Base-by-base conservation (phyloP, 2,888 invertebrate genomes). In the Bombylius major region DNA sequence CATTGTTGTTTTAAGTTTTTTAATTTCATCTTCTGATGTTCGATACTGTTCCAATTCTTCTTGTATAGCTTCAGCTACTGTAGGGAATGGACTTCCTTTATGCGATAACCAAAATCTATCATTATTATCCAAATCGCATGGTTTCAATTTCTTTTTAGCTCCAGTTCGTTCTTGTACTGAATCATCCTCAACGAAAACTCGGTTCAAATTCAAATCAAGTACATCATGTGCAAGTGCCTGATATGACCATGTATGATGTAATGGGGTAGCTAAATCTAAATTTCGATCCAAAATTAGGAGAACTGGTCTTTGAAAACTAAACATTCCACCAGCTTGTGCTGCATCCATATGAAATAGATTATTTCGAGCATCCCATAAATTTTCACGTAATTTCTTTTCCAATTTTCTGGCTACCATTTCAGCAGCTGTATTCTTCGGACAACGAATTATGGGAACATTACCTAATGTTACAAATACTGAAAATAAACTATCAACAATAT, bases 221-320 rank as follows among this genome's bases (percentile, higher is more conserved):
- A 98, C 89, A 78, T 99, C 99, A 73, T 99, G 98, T 33, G 93
- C 87, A 55, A 99, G 76, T 1, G 99, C 98, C 75, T 99, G 99
- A 73, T 99, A 99, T 0, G 98, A 99, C 99, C 99, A 99, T 0
- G 99, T 97, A 73, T 99, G 99, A 78, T 98, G 98, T 58, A 99
- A 76, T 33, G 96, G 96, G 47, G 98, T 99, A 3, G 97, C 96
- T 82, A 99, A 84, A 72, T 98, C 98, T 61, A 96, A 80, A 73
- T 92, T 95, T 58, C 98, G 81, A 73, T 99, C 98, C 56, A 98
- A 77, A 58, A 99, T 77, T 61, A 99, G 86, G 42, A 99, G 77
- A 65, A 99, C 79, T 0, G 98, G 98, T 51, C 98, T 78, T 66
- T 96, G 95, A 71, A 96, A 96, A 72, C 92, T 90, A 66, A 82